Percentiles rank a stretch among this genome's conserved stretches.
Conservation (phyloP, 2,797 vertebrate species). For the Chromobotia macracanthus region DNA sequence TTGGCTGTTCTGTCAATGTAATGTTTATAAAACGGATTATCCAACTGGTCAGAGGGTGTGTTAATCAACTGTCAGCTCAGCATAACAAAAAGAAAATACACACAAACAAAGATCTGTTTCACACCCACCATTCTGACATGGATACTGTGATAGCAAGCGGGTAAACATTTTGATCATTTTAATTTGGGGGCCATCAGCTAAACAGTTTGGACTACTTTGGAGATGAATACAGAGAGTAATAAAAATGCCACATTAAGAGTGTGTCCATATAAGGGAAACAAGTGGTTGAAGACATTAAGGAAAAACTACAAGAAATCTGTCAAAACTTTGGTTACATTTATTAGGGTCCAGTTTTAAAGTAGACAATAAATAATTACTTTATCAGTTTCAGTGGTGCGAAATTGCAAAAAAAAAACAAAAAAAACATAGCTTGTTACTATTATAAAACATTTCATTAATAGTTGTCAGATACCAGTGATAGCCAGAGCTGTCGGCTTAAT, state of each 20-base stretch:
- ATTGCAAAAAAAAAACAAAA: background rate
- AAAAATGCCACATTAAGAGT: background rate
- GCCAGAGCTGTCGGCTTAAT: slow-evolving; percentile 54
- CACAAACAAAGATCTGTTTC: slow-evolving; percentile 15
- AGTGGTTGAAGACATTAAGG: background rate
- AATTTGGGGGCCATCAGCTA: slow-evolving; percentile 19
- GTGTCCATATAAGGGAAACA: background rate
- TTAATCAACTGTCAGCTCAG: slow-evolving; percentile 17
- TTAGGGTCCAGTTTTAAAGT: slow-evolving; percentile 6
- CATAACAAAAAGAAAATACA: slow-evolving; percentile 12
- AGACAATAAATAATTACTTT: slow-evolving; percentile 5
- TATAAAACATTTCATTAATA: slow-evolving; percentile 51
- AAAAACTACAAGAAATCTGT: background rate
- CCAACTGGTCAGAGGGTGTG: background rate
- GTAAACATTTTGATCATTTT: slow-evolving; percentile 35
- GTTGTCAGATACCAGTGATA: slow-evolving; percentile 34
- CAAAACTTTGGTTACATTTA: background rate
- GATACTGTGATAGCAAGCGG: background rate
- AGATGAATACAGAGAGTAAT: background rate
- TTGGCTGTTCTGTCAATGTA: background rate
- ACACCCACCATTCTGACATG: background rate
- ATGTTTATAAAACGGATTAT: background rate
- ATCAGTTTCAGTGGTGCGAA: slow-evolving; percentile 12
- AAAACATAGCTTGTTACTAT: slow-evolving; percentile 37
- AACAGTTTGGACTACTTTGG: background rate